Evolutionary conservation across 2,113 vertebrate genomes (phyloP).

Genomic region (Ptychochromis oligacanthus): DNA sequence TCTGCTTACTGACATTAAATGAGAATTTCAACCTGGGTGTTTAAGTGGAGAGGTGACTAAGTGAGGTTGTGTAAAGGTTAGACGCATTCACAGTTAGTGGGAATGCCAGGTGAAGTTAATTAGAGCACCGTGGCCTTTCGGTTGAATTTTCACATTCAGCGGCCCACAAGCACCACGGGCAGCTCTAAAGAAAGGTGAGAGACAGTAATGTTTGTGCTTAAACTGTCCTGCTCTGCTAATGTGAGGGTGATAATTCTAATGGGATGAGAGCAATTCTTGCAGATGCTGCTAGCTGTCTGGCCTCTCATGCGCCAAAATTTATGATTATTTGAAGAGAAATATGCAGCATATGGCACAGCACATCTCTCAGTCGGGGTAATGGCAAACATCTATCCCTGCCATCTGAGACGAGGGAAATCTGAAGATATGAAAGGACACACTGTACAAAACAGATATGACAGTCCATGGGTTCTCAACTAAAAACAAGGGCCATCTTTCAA

Average conservation of each 20-base stretch:
- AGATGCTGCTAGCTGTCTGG: slow-evolving; percentile 14
- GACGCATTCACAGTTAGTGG: slow-evolving; percentile 48
- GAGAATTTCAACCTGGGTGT: slow-evolving; percentile 60
- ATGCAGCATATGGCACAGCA: slow-evolving; percentile 56
- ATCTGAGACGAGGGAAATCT: slow-evolving; percentile 35
- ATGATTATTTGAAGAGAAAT: slow-evolving; percentile 51
- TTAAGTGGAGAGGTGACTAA: slow-evolving; percentile 66
- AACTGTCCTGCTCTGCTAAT: slow-evolving; percentile 34
- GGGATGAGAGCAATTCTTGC: slow-evolving; percentile 18
- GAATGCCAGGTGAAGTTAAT: slow-evolving; percentile 72
- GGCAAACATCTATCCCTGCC: slow-evolving; percentile 60
- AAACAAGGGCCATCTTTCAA: slow-evolving; percentile 3
- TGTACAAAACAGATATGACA: slow-evolving; percentile 38
- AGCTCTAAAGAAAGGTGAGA: slow-evolving; percentile 50
- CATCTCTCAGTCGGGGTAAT: slow-evolving; percentile 54
- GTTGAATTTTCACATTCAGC: slow-evolving; percentile 55
- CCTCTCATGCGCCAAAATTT: slow-evolving; percentile 9
- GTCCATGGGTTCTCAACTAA: slow-evolving; percentile 1
- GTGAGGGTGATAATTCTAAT: slow-evolving; percentile 44
- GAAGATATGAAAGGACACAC: slow-evolving; percentile 44
- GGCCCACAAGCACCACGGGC: slow-evolving; percentile 35
- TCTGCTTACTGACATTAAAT: slow-evolving; percentile 68
- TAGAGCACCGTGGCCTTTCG: slow-evolving; percentile 69
- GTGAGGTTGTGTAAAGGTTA: slow-evolving; percentile 74
- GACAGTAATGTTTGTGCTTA: slow-evolving; percentile 45